These are phyloP conservation scores for Battus philenor DNA, from an alignment of 1,140 invertebrate species.

Conservation along the genomic window DNA sequence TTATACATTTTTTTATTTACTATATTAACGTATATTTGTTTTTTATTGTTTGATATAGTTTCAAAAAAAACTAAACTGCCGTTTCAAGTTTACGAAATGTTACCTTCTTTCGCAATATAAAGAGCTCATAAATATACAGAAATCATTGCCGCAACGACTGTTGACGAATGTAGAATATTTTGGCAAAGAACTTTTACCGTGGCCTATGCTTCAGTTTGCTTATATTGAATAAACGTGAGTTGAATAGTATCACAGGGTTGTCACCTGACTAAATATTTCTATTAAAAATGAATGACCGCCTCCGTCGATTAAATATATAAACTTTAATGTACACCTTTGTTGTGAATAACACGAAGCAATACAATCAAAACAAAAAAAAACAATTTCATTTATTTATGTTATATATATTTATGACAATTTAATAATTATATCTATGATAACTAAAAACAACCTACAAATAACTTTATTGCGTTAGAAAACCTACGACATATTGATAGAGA, in stretches of 20 bases:
- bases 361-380: not conserved
- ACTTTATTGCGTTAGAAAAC: not conserved
- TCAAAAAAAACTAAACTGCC: too few relatives aligned
- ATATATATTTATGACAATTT: not conserved
- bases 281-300: too few relatives aligned
- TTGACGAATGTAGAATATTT: slow-evolving; percentile 72
- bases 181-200: slow-evolving; percentile 65
- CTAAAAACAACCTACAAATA: not conserved
- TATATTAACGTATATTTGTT: too few relatives aligned
- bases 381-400: not conserved
- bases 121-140: slow-evolving; percentile 28
- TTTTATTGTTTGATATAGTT: too few relatives aligned
- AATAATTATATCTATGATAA: not conserved
- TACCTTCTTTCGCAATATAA: slow-evolving; percentile 10
- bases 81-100: too few relatives aligned
- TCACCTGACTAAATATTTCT: too few relatives aligned
- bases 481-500: too few relatives aligned
- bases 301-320: too few relatives aligned
- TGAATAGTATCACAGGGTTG: slow-evolving; percentile 66
- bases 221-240: slow-evolving; percentile 76
- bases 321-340: not conserved
- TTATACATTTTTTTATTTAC: too few relatives aligned
- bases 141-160: slow-evolving; percentile 42
- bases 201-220: slow-evolving; percentile 70
- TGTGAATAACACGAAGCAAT: not conserved